phyloP scores from a whole-genome alignment of 2,888 invertebrate species.

The Eustalomyia histrio region DNA sequence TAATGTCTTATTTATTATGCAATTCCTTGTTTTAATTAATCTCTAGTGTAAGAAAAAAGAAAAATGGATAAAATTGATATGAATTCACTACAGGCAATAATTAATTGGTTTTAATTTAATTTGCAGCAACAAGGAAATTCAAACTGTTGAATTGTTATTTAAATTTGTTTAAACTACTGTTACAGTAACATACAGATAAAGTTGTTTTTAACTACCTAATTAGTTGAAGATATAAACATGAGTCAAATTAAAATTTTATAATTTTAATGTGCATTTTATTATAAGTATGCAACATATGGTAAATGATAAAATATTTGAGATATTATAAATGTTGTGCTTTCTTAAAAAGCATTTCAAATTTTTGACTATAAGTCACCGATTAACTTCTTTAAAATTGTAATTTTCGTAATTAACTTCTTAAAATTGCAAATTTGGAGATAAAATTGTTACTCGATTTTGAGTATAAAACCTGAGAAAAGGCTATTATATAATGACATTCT shows the following conservation, averaged over 20 bases:
- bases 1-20: constrained; percentile 28
- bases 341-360: no score
- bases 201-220: constrained; percentile 18
- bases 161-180: not conserved
- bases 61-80: constrained; percentile 7
- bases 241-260: constrained; percentile 1
- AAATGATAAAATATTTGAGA: no score
- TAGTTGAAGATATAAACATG: not conserved
- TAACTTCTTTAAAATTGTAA: no score
- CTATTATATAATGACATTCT: no score
- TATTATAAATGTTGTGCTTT: no score
- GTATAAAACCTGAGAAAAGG: no score
- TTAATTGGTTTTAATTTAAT: constrained; percentile 42
- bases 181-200: not conserved
- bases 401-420: no score
- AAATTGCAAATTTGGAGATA: no score
- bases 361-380: no score
- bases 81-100: constrained; percentile 20
- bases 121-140: constrained; percentile 41
- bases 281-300: no score
- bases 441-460: no score
- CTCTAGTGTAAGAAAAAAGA: not conserved
- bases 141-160: not conserved
- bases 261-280: not conserved
- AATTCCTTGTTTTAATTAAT: constrained; percentile 33